Base-by-base conservation (phyloP, 2,888 invertebrate genomes). In the Seladonia tumulorum region DNA sequence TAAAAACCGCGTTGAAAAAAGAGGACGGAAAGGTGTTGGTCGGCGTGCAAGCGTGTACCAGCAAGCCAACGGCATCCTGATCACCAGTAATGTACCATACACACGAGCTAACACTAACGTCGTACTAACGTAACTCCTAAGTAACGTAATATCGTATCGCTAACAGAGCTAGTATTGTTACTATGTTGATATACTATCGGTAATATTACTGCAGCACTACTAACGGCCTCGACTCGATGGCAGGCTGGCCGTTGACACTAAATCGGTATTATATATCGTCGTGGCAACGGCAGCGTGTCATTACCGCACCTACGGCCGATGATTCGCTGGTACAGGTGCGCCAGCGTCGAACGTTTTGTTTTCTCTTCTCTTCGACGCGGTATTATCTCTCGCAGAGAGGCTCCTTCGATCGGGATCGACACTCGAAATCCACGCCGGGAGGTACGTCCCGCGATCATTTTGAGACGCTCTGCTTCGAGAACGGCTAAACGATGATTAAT, bases 361-460 rank as follows among this genome's bases (percentile, higher is more conserved):
- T 57, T n/a, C 12, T 1, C n/a, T 5, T 57, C 12, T n/a, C n/a
- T n/a, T 57, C 57, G 12, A n/a, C n/a, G 22, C 57, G n/a, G n/a
- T 10, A 4, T 45, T n/a, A 5, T 12, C 16, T 14, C 18, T 18
- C 16, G 47, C 25, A 12, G 29, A 63, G 63, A 18, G 29, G n/a
- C 63, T 63, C 4, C 4, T 0, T 12, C n/a, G 47, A 14, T 39
- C 49, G 25, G 42, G 25, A 76, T 87, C 86, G 86, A 79, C 49
- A 39, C 83, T 47, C 78, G 72, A 76, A 10, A 42, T 70, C 29
- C 74, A 79, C 79, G 78, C 63, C 82, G 22, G 92, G 92, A 93
- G 93, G 93, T 93, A 93, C 92, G 93, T 92, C 92, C 91, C 77
- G 81, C 83, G 81, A 77, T 63, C 63, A n/a, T 68, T 18, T 35